These are phyloP conservation scores for Xyrichtys novacula DNA, from an alignment of 2,797 vertebrate species.

Conservation along the genomic window DNA sequence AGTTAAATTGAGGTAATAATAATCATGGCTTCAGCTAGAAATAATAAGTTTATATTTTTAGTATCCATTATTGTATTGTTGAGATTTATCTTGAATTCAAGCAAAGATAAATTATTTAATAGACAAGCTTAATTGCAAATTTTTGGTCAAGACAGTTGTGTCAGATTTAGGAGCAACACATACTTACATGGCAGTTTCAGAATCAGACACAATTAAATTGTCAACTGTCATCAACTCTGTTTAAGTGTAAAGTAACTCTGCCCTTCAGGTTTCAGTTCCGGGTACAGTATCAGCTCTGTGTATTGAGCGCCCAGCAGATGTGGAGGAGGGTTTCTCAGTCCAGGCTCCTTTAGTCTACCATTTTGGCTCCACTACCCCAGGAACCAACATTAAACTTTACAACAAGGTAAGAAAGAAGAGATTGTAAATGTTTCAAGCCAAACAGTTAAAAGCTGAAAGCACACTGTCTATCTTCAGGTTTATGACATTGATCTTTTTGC, in stretches of 20 bases:
- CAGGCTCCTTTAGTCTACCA: constrained; percentile 98
- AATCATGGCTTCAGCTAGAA: not conserved
- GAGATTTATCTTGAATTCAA: not conserved
- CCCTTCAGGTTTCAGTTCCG: constrained; percentile 90
- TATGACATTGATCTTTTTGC: not conserved
- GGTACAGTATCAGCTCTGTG: constrained; percentile 96
- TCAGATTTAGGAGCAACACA: not conserved
- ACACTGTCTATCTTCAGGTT: not conserved
- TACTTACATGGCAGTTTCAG: not conserved
- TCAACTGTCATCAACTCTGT: not conserved
- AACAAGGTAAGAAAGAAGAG: constrained; percentile 90
- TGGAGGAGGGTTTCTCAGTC: constrained; percentile 97
- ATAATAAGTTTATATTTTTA: not conserved
- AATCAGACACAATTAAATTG: not conserved
- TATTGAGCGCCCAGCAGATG: constrained; percentile 95
- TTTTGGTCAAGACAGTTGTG: not conserved
- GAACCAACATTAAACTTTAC: constrained; percentile 99
- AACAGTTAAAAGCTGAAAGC: not conserved
- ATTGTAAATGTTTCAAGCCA: not conserved
- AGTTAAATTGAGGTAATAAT: constrained; percentile 38
- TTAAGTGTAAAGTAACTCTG: not conserved
- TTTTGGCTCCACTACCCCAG: constrained; percentile 97
- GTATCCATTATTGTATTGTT: not conserved
- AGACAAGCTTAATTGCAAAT: not conserved
- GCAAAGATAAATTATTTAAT: not conserved